phyloP scores from a whole-genome alignment of 2,113 vertebrate species.

The Jaculus jaculus region DNA sequence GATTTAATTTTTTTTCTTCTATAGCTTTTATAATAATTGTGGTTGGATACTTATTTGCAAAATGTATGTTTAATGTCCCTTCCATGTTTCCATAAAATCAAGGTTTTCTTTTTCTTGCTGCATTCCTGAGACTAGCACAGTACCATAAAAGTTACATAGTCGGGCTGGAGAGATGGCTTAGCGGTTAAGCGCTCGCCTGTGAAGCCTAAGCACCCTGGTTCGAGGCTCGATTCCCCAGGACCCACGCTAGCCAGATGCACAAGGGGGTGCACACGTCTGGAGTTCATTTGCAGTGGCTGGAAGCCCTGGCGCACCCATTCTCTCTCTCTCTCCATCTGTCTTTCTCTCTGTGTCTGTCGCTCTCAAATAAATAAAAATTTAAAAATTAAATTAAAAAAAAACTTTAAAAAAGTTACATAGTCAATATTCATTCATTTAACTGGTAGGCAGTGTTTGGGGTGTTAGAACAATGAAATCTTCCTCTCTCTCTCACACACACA shows the following conservation, averaged over 20 bases:
- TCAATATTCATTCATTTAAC: constrained; percentile 36
- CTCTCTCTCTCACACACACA: neutral
- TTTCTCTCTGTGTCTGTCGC: too few species aligned
- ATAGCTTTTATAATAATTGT: neutral
- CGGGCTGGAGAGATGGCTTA: too few species aligned
- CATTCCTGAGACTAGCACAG: neutral
- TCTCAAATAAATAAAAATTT: too few species aligned
- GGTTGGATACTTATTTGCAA: neutral
- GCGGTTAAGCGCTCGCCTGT: too few species aligned
- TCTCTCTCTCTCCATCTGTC: too few species aligned
- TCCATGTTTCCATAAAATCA: neutral
- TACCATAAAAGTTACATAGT: neutral
- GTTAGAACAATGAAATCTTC: neutral
- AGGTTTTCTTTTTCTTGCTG: neutral
- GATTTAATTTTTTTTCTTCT: neutral
- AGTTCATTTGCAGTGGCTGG: too few species aligned
- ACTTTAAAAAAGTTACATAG: neutral
- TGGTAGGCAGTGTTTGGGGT: neutral
- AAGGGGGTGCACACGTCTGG: too few species aligned
- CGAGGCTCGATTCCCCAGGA: too few species aligned
- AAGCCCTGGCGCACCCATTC: too few species aligned
- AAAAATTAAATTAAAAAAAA: too few species aligned
- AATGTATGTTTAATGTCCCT: neutral
- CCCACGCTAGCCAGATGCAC: too few species aligned
- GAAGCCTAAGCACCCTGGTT: too few species aligned